Conservation (phyloP, 2,113 vertebrate genomes). For the Pithys albifrons region DNA sequence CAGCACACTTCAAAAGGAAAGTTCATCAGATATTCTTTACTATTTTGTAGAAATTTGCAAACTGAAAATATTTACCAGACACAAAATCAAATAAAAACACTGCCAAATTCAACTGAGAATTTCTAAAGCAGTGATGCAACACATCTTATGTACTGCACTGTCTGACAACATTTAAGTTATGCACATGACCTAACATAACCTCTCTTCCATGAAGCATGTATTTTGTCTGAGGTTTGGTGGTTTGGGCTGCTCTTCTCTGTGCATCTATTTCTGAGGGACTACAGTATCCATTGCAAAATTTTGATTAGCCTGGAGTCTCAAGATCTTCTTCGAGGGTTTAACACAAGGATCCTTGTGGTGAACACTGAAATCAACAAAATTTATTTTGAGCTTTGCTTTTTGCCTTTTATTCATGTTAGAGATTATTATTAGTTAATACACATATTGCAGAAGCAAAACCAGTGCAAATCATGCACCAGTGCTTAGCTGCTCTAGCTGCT, state of each 20-base stretch:
- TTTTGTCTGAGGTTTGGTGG: not conserved
- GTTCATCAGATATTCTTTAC: not conserved
- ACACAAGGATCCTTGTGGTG: not conserved
- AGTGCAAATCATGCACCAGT: not conserved
- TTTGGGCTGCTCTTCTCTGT: not conserved
- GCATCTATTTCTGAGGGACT: not conserved
- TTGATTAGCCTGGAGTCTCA: not conserved
- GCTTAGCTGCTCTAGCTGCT: not conserved
- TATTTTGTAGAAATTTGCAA: not conserved
- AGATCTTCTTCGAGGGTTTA: not conserved
- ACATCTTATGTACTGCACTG: not conserved
- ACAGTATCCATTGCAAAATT: not conserved
- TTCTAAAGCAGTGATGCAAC: not conserved
- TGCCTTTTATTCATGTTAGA: not conserved
- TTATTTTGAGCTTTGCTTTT: not conserved
- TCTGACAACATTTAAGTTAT: not conserved
- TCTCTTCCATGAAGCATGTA: not conserved
- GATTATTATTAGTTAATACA: not conserved
- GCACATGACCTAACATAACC: not conserved
- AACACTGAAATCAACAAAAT: not conserved
- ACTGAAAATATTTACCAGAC: not conserved
- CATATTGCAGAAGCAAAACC: not conserved
- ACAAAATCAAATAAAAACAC: slow-evolving; percentile 8
- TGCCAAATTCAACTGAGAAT: slow-evolving; percentile 20
- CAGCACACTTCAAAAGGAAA: not conserved